Percentiles rank a stretch among this genome's conserved stretches.
These are phyloP conservation scores for Serinus canaria DNA, from an alignment of 2,113 vertebrate species.

Conservation along the genomic window DNA sequence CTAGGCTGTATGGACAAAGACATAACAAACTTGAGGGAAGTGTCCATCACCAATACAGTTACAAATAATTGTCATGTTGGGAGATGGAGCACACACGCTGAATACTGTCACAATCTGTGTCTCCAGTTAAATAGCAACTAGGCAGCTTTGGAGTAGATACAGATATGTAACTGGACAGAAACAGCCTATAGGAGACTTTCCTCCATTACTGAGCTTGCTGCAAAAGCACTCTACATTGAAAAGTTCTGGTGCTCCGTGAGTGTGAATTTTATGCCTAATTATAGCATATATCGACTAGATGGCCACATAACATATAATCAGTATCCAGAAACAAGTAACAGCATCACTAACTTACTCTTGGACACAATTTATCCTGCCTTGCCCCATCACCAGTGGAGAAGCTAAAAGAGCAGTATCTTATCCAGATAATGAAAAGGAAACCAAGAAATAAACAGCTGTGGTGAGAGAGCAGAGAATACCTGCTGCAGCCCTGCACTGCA, in stretches of 20 bases:
- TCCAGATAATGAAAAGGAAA: neutral
- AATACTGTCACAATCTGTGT: neutral
- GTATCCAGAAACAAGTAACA: neutral
- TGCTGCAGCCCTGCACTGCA: neutral
- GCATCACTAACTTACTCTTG: neutral
- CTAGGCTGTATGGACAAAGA: neutral
- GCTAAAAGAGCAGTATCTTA: neutral
- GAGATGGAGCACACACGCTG: neutral
- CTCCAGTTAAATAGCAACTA: neutral
- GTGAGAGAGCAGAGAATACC: neutral
- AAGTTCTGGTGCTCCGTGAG: neutral
- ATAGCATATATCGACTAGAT: neutral
- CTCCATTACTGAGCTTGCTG: neutral
- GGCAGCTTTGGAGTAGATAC: neutral
- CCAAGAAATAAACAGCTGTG: neutral
- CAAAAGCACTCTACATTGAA: neutral
- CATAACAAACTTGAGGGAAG: neutral
- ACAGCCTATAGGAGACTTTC: neutral
- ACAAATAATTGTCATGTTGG: neutral
- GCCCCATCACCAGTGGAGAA: neutral
- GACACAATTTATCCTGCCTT: rapidly evolving
- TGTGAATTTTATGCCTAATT: neutral
- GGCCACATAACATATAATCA: neutral
- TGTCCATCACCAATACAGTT: neutral
- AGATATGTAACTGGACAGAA: neutral